These are phyloP conservation scores for Exephanes ischioxanthus DNA, from an alignment of 2,888 invertebrate species.

Conservation along the genomic window DNA sequence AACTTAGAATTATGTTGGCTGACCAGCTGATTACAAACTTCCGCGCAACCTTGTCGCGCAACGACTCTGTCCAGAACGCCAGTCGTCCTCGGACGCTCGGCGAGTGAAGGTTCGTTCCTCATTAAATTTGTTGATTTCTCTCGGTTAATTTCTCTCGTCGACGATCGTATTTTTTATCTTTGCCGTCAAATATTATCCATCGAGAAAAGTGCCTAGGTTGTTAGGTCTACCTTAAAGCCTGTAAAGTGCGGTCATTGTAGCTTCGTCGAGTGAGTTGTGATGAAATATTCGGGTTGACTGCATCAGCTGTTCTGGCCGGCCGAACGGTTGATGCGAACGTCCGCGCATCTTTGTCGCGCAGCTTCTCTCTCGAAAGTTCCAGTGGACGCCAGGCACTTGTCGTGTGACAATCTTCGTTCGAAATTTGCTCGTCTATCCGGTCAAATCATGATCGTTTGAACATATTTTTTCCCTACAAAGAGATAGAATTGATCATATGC, in stretches of 20 bases:
- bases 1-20: too few species aligned
- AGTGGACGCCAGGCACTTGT: not conserved
- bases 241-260: not conserved
- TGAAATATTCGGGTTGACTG: not conserved
- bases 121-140: not conserved
- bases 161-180: not conserved
- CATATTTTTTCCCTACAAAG: not conserved
- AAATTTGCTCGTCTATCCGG: not conserved
- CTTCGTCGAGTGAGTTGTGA: not conserved
- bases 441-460: not conserved
- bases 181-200: not conserved
- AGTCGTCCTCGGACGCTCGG: not conserved
- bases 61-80: not conserved
- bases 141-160: not conserved
- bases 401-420: not conserved
- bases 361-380: not conserved
- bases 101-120: not conserved
- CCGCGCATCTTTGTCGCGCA: not conserved
- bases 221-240: not conserved
- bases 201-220: not conserved
- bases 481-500: not conserved
- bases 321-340: not conserved
- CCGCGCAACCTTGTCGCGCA: not conserved
- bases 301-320: too few species aligned
- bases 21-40: not conserved